Evolutionary conservation across 2,888 invertebrate species (phyloP).

Genomic region (Agrotis exclamationis): DNA sequence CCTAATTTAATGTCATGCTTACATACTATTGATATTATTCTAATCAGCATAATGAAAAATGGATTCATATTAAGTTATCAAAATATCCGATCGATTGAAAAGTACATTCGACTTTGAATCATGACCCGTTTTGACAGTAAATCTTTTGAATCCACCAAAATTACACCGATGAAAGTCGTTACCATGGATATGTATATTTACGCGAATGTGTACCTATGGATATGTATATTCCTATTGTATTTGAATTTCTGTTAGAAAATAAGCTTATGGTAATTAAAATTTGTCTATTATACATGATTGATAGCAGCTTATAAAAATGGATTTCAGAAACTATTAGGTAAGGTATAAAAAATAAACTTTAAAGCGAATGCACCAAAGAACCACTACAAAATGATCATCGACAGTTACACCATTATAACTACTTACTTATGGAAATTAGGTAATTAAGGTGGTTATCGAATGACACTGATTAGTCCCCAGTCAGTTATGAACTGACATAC

Average conservation of each 20-base stretch:
- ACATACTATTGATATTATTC: neutral
- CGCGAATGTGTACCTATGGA: no score
- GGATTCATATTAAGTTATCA: neutral
- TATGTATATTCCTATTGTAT: no score
- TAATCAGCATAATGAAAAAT: neutral
- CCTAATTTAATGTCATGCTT: neutral
- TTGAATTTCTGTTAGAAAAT: no score
- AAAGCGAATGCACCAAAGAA: neutral
- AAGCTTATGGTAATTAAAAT: no score
- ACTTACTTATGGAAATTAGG: neutral
- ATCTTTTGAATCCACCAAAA: no score
- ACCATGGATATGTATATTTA: no score
- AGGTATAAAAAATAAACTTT: neutral
- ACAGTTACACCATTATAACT: neutral
- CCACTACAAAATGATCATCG: neutral
- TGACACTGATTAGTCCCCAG: constrained; percentile 9
- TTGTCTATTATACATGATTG: neutral
- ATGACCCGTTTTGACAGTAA: no score
- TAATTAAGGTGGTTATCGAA: constrained; percentile 6
- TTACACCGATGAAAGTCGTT: no score
- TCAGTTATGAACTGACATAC: constrained; percentile 20
- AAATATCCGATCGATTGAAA: neutral
- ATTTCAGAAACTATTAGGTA: neutral
- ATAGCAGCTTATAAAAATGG: neutral
- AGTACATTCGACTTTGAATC: no score